Conservation (phyloP, 2,888 invertebrate genomes). For the Eupeodes luniger region DNA sequence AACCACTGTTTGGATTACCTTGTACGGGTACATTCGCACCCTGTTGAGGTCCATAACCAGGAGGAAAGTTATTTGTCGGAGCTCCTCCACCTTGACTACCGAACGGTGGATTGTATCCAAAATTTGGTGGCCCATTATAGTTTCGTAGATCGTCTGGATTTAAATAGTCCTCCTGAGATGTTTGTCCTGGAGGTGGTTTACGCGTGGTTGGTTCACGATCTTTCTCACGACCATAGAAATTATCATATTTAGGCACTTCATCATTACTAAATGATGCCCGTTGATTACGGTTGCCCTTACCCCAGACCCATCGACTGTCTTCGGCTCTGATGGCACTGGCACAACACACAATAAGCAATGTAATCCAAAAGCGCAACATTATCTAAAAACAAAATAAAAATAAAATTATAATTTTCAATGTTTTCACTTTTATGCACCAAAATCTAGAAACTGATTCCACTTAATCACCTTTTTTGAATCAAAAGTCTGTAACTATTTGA, state of each 20-base stretch:
- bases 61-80: conserved; percentile 82
- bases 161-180: conserved; percentile 81
- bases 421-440: too few relatives aligned
- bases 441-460: background rate
- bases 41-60: conserved; percentile 77
- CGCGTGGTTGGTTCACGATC: conserved; percentile 82
- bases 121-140: conserved; percentile 58
- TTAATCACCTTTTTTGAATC: conserved; percentile 27
- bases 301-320: conserved; percentile 82
- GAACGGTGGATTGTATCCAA: conserved; percentile 69
- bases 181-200: conserved; percentile 79
- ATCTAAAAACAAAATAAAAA: conserved; percentile 24
- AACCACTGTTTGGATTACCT: conserved; percentile 45
- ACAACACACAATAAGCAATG: conserved; percentile 14
- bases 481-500: conserved; percentile 16
- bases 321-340: conserved; percentile 66
- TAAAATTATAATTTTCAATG: background rate
- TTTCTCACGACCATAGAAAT: conserved; percentile 72
- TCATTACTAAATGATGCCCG: conserved; percentile 78
- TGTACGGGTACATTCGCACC: conserved; percentile 56
- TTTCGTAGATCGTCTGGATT: conserved; percentile 83
- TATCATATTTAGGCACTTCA: conserved; percentile 69
- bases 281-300: conserved; percentile 77
- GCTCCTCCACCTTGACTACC: conserved; percentile 85
- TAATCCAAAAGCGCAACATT: conserved; percentile 46